Evolutionary conservation across 2,113 vertebrate genomes (phyloP).

Genomic region (Pachycephala philippinensis): DNA sequence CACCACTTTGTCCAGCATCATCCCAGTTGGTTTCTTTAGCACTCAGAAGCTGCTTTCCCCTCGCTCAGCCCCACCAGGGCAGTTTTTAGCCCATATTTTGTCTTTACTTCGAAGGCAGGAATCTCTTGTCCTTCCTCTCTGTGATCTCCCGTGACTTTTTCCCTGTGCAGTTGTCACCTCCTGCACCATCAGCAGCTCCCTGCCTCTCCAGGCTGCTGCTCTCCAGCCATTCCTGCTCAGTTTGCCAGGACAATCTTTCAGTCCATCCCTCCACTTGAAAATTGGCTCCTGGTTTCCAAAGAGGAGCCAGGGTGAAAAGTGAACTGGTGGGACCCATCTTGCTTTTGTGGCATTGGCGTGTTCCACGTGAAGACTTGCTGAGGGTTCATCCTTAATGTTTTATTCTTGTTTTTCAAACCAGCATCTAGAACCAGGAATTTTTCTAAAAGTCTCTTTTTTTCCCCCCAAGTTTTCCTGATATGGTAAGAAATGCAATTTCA

Average conservation of each 20-base stretch:
- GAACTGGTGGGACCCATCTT: accelerated
- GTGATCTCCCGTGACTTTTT: accelerated
- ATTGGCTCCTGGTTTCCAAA: neutral
- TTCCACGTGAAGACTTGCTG: accelerated
- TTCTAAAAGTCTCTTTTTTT: neutral
- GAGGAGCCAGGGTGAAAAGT: neutral
- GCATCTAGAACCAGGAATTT: neutral
- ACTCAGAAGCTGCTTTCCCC: neutral
- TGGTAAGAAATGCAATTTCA: neutral
- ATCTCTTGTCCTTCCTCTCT: neutral
- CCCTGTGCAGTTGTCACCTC: neutral
- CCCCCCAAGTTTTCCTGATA: neutral
- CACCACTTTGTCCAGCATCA: neutral
- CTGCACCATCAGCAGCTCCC: neutral
- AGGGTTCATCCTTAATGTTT: neutral
- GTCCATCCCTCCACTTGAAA: neutral
- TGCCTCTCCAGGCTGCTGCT: neutral
- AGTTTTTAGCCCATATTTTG: neutral
- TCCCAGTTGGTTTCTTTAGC: neutral
- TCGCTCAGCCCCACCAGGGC: neutral
- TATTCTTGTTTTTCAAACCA: neutral
- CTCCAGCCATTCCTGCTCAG: neutral
- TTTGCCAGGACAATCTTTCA: neutral
- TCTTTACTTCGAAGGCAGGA: neutral
- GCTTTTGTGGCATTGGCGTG: neutral